phyloP scores from a whole-genome alignment of 2,888 invertebrate genomes.

The Peribatodes rhomboidaria region DNA sequence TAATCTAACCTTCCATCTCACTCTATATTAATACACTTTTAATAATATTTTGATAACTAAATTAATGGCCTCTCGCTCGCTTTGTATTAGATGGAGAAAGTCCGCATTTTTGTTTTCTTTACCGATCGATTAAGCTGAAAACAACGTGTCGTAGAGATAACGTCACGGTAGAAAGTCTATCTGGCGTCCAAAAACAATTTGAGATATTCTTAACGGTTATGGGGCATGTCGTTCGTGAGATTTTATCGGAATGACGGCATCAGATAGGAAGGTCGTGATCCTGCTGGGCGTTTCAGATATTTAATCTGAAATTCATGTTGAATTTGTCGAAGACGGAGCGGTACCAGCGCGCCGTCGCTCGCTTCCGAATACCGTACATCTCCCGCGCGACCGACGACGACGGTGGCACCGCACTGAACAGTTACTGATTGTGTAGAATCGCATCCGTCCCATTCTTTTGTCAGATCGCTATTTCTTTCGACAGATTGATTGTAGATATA shows the following conservation, averaged over 20 bases:
- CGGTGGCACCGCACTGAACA: constrained; percentile 66
- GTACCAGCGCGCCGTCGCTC: constrained; percentile 51
- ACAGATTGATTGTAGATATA: constrained; percentile 76
- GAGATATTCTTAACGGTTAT: constrained; percentile 55
- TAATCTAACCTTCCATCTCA: constrained; percentile 60
- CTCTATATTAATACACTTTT: constrained; percentile 52
- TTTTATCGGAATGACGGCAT: constrained; percentile 64
- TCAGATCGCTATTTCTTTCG: constrained; percentile 76
- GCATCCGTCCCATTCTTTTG: constrained; percentile 75
- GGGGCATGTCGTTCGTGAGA: constrained; percentile 56
- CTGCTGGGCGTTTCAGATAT: constrained; percentile 57
- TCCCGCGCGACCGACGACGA: constrained; percentile 49
- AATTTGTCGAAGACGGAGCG: constrained; percentile 50
- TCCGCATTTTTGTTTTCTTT: constrained; percentile 42
- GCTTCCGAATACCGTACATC: constrained; percentile 67
- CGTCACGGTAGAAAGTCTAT: constrained; percentile 46
- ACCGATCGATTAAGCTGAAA: constrained; percentile 45
- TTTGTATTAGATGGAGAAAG: constrained; percentile 44
- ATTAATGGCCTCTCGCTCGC: constrained; percentile 52
- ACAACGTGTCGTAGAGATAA: constrained; percentile 41
- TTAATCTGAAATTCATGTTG: constrained; percentile 52
- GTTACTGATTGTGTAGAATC: constrained; percentile 78
- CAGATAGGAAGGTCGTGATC: constrained; percentile 68
- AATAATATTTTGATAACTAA: constrained; percentile 59
- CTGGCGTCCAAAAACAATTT: constrained; percentile 49